These are phyloP conservation scores for Falcaria lacertinaria DNA, from an alignment of 2,888 invertebrate species.

Conservation along the genomic window DNA sequence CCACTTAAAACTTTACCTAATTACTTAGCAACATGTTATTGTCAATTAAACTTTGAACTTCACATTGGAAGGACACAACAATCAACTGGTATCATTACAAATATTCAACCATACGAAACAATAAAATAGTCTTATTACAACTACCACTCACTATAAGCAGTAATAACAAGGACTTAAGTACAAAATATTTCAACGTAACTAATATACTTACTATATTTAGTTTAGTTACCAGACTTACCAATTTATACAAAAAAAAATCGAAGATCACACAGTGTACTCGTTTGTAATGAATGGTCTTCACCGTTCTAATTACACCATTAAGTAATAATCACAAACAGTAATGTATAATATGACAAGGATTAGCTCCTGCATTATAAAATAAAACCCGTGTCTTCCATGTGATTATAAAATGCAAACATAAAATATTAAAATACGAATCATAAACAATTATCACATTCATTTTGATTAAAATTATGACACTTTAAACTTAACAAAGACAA, in stretches of 20 bases:
- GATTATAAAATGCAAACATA: background rate
- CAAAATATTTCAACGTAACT: too few species aligned
- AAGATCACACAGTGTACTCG: too few species aligned
- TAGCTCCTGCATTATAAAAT: slow-evolving; percentile 10
- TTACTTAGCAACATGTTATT: background rate
- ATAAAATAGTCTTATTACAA: background rate
- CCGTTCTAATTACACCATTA: too few species aligned
- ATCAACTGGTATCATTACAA: background rate
- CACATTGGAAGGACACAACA: background rate
- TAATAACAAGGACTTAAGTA: too few species aligned
- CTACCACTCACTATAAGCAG: too few species aligned
- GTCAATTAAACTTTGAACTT: background rate
- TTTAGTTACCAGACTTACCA: too few species aligned
- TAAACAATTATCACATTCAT: background rate
- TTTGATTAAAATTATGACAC: slow-evolving; percentile 10
- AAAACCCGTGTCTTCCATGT: slow-evolving; percentile 10
- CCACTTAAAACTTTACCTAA: background rate
- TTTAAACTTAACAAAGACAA: slow-evolving; percentile 15
- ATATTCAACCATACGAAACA: too few species aligned
- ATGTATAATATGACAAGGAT: slow-evolving; percentile 2
- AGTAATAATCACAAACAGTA: slow-evolving; percentile 6
- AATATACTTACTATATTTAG: too few species aligned
- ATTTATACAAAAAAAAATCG: too few species aligned
- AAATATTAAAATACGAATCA: background rate
- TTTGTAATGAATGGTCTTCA: too few species aligned